Conservation (phyloP, 2,888 invertebrate genomes). For the Torymus auratus region DNA sequence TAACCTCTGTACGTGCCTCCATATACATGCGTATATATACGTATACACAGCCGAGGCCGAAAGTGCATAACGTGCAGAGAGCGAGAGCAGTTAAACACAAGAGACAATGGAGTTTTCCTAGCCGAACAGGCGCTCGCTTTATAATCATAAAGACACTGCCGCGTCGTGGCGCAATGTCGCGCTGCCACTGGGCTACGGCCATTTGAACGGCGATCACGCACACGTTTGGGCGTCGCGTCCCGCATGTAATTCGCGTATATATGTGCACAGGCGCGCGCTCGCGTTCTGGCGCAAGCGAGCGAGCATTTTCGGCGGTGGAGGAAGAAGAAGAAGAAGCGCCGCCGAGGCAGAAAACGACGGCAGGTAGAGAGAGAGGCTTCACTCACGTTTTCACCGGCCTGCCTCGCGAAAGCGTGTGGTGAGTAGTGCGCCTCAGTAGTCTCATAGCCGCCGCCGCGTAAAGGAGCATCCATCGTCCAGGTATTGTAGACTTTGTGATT, state of each 20-base stretch:
- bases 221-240: slow-evolving; percentile 27
- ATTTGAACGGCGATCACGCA: slow-evolving; percentile 56
- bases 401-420: slow-evolving; percentile 1
- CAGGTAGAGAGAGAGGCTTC: neutral
- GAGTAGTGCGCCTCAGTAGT: slow-evolving; percentile 52
- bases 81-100: neutral
- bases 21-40: too few species aligned
- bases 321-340: too few species aligned
- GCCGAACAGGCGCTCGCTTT: neutral
- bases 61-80: too few species aligned
- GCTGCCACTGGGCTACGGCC: neutral
- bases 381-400: slow-evolving; percentile 36
- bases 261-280: neutral
- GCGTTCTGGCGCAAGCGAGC: slow-evolving; percentile 13
- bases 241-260: slow-evolving; percentile 50
- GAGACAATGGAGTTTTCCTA: neutral
- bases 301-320: too few species aligned
- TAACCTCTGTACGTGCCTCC: too few species aligned
- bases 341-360: too few species aligned
- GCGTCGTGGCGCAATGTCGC: slow-evolving; percentile 1
- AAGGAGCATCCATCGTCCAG: slow-evolving; percentile 22
- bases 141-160: neutral
- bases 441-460: slow-evolving; percentile 46
- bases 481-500: slow-evolving; percentile 10
- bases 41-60: too few species aligned